Evolutionary conservation across 2,888 invertebrate species (phyloP), one percentile per base, ranked within the genome.

Genomic region (Pseudolycoriella hygida): DNA sequence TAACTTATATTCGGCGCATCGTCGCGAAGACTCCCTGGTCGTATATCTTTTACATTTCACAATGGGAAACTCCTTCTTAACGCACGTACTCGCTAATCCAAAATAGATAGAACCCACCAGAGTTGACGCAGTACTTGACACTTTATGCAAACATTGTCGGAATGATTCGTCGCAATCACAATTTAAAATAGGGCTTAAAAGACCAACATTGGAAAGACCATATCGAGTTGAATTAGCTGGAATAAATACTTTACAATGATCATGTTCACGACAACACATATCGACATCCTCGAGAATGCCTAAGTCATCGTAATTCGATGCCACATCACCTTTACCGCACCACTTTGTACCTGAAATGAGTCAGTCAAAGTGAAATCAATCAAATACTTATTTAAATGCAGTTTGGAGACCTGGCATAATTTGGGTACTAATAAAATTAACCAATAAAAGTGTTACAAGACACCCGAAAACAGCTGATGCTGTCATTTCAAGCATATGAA

Each of bases 281-380:
- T 93, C 92, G 3, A 88, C 84, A 39, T 76, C 73, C 12, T 77
- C 74, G 60, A 86, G 81, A 19, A 78, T 77, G 1, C 90, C 92
- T 30, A 92, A 72, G 55, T 89, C 81, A 40, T 80, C 76, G 60
- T 81, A 85, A 54, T 77, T 12, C n/a, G n/a, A n/a, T 0, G 89
- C 88, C 0, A 79, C 75, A 59, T 77, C 80, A 1, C 90, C 90
- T 52, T 83, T 81, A 17, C 92, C 93, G 64, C 92, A 93, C 90
- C 92, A 92, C 58, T 86, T 83, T 0, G 90, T 90, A 5, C 90
- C 90, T 0, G 89, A n/a, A n/a, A n/a, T n/a, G n/a, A n/a, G n/a
- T n/a, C n/a, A n/a, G n/a, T n/a, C n/a, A n/a, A n/a, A n/a, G n/a
- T n/a, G n/a, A n/a, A n/a, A n/a, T n/a, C n/a, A n/a, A n/a, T n/a